Percentiles rank a stretch among this genome's conserved stretches.
These are phyloP conservation scores for Andrena praecox DNA, from an alignment of 2,888 invertebrate species.

Conservation along the genomic window DNA sequence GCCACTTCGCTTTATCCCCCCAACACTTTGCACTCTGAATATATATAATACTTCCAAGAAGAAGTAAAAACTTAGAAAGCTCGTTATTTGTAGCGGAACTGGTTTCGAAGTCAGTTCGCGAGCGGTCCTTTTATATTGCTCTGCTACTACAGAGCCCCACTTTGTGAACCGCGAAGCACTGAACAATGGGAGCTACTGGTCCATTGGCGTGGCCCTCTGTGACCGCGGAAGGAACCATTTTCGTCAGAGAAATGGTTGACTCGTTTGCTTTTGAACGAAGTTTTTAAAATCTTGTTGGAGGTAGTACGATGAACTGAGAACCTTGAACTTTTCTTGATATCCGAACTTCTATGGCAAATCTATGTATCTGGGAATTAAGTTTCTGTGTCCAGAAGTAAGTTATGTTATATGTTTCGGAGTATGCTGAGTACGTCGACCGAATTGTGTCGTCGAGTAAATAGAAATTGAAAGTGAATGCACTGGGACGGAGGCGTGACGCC, in stretches of 20 bases:
- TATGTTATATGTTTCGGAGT: background rate
- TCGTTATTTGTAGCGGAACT: too few relatives aligned
- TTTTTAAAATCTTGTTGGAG: background rate
- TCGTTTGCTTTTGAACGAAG: background rate
- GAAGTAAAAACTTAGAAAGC: too few relatives aligned
- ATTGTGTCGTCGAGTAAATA: background rate
- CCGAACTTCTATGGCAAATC: background rate
- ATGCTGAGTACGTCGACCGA: too few relatives aligned
- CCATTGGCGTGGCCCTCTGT: background rate
- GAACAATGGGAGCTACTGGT: too few relatives aligned
- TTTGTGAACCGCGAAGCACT: too few relatives aligned
- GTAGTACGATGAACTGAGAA: background rate
- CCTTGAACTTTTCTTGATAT: background rate
- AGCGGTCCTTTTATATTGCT: too few relatives aligned
- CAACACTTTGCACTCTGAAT: too few relatives aligned
- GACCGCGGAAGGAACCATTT: background rate
- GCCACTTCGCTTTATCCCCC: too few relatives aligned
- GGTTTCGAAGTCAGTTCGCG: too few relatives aligned
- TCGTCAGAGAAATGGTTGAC: background rate
- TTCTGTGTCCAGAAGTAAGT: background rate
- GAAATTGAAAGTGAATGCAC: background rate
- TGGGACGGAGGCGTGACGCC: background rate
- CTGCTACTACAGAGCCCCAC: too few relatives aligned
- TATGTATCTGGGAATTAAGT: background rate
- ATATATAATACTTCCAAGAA: too few relatives aligned